Conservation (phyloP, 2,797 vertebrate species). For the Poeciliopsis gracilis region DNA sequence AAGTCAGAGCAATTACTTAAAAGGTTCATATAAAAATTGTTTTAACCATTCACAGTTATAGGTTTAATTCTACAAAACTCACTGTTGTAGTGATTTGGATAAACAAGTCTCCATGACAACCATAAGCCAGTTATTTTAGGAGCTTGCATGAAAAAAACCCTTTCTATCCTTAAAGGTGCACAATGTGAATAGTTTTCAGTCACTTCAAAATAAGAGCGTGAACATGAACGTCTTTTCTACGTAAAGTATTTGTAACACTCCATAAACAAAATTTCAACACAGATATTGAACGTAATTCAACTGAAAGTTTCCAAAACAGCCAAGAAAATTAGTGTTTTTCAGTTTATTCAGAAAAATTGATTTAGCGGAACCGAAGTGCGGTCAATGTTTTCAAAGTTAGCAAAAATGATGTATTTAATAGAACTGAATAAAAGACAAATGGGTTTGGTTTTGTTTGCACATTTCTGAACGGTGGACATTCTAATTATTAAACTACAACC, state of each 20-base stretch:
- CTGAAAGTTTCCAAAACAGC: no score
- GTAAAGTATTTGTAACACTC: no score
- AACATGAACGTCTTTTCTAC: no score
- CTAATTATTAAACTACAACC: neutral
- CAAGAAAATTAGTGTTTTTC: no score
- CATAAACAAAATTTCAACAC: no score
- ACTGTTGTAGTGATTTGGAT: neutral
- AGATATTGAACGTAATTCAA: no score
- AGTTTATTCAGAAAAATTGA: no score
- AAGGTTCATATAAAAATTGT: neutral
- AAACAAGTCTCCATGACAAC: neutral
- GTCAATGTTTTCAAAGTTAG: neutral
- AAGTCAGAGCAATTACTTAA: neutral
- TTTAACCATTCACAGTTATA: neutral
- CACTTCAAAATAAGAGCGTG: no score
- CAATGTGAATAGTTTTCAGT: neutral
- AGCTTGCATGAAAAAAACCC: no score
- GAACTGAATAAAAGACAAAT: neutral
- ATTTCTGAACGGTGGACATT: neutral
- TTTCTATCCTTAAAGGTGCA: neutral
- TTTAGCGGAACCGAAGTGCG: no score
- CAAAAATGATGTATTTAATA: neutral
- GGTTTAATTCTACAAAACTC: neutral
- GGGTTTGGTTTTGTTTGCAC: neutral
- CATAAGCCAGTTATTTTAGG: neutral